phyloP scores from a whole-genome alignment of 2,888 invertebrate species.

The Ferdinandea cuprea region DNA sequence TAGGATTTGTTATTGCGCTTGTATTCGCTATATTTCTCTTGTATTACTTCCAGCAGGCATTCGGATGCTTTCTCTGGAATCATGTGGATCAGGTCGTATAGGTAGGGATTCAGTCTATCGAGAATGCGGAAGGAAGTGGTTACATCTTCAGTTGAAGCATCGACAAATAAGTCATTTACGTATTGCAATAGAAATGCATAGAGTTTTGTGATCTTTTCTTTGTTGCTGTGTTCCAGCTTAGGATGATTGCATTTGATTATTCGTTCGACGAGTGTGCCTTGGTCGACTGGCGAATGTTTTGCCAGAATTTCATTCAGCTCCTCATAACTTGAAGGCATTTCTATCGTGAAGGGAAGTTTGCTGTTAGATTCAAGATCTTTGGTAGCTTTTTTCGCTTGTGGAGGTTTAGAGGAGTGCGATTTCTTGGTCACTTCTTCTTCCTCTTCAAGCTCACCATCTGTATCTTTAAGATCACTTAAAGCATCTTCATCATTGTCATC shows the following conservation, averaged over 20 bases:
- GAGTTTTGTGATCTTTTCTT: slow-evolving; percentile 88
- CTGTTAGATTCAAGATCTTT: slow-evolving; percentile 39
- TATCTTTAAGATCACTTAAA: slow-evolving; percentile 80
- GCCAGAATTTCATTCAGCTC: slow-evolving; percentile 86
- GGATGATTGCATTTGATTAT: slow-evolving; percentile 95
- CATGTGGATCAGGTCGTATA: slow-evolving; percentile 89
- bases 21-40: slow-evolving; percentile 88
- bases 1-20: slow-evolving; percentile 85
- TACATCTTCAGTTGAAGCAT: slow-evolving; percentile 82
- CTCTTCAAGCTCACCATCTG: slow-evolving; percentile 82
- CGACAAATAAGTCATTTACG: slow-evolving; percentile 87
- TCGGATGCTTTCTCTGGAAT: slow-evolving; percentile 88
- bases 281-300: slow-evolving; percentile 86
- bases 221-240: slow-evolving; percentile 90
- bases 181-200: slow-evolving; percentile 91
- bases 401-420: neutral
- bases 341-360: slow-evolving; percentile 85
- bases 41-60: slow-evolving; percentile 87
- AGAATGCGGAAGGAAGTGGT: slow-evolving; percentile 85
- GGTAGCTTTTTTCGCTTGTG: slow-evolving; percentile 3
- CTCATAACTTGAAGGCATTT: slow-evolving; percentile 86
- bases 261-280: slow-evolving; percentile 89
- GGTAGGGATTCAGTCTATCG: slow-evolving; percentile 84
- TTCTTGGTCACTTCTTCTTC: slow-evolving; percentile 48
- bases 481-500: slow-evolving; percentile 82